Conservation (phyloP, 2,113 vertebrate species). For the Zosterops pallidus region DNA sequence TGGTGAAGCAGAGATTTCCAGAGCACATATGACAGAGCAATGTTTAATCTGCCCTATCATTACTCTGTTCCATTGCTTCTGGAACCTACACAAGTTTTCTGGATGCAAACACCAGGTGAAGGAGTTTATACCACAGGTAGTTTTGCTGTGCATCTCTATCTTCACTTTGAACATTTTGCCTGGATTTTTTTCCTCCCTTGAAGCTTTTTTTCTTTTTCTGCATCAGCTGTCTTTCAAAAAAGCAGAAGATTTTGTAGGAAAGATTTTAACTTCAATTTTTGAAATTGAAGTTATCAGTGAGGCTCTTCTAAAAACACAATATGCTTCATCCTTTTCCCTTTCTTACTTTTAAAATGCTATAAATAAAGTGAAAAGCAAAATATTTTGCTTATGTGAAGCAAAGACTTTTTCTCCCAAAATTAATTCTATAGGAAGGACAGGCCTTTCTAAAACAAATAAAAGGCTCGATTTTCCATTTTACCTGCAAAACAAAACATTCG, state of each 20-base stretch:
- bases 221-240: background rate
- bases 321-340: background rate
- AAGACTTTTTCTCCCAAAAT: background rate
- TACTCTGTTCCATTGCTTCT: background rate
- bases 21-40: background rate
- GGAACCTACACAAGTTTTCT: background rate
- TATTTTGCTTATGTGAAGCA: background rate
- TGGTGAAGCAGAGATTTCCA: background rate
- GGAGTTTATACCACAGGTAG: background rate
- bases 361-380: background rate
- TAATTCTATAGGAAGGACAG: background rate
- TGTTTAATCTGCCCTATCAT: background rate
- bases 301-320: background rate
- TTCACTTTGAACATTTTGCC: background rate
- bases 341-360: background rate
- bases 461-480: background rate
- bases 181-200: background rate
- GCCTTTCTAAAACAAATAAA: background rate
- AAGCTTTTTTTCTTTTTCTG: background rate
- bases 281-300: background rate
- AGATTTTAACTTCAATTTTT: background rate
- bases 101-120: background rate
- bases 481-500: background rate
- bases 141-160: background rate
- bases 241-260: background rate